Evolutionary conservation across 2,113 vertebrate genomes (phyloP).

Genomic region (Natator depressus): DNA sequence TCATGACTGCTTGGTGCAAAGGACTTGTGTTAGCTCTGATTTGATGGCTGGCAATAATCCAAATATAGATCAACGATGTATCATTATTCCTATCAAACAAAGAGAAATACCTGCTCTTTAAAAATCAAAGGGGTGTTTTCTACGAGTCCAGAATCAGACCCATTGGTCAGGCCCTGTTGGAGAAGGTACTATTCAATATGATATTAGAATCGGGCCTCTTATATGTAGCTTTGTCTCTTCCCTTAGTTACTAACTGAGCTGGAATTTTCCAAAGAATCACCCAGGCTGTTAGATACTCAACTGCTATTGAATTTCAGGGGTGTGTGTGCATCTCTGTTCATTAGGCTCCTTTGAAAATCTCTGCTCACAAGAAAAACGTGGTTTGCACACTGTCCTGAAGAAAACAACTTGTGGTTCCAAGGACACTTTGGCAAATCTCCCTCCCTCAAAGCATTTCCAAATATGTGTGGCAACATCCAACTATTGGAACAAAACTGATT

Average conservation of each 20-base stretch:
- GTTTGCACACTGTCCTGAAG: not conserved
- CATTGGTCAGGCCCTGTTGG: not conserved
- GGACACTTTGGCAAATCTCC: not conserved
- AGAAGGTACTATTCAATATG: not conserved
- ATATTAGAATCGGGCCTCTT: not conserved
- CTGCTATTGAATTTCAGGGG: conserved; percentile 17
- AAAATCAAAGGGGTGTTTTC: conserved; percentile 43
- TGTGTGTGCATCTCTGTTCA: not conserved
- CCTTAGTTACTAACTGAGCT: not conserved
- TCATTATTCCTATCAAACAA: not conserved
- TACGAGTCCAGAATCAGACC: not conserved
- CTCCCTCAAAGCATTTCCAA: not conserved
- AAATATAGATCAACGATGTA: conserved; percentile 56
- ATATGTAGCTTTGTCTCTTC: not conserved
- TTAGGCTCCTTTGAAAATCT: not conserved
- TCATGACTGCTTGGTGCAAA: conserved; percentile 10
- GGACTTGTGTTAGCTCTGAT: conserved; percentile 21
- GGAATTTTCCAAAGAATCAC: not conserved
- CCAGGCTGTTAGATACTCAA: conserved; percentile 5
- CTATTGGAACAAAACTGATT: not conserved
- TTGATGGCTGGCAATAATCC: conserved; percentile 45
- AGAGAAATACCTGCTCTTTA: not conserved
- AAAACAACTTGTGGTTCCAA: not conserved
- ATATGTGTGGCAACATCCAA: not conserved
- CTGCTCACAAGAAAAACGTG: not conserved